phyloP scores from a whole-genome alignment of 2,888 invertebrate genomes.

The Schizotus pectinicornis region DNA sequence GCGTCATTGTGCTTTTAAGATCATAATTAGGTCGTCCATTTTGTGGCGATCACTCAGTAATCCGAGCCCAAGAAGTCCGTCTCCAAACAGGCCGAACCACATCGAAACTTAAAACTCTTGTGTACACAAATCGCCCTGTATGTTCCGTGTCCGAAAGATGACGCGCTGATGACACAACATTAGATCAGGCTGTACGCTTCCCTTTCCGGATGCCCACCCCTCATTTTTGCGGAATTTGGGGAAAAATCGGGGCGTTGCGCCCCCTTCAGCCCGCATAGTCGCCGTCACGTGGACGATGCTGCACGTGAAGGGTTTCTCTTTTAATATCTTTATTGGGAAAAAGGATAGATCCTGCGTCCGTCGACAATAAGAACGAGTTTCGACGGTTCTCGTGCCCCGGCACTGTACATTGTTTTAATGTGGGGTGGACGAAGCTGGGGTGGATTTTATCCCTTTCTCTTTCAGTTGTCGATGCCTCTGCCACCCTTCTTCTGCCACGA shows the following conservation, averaged over 20 bases:
- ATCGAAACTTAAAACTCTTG: constrained; percentile 45
- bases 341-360: not conserved
- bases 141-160: constrained; percentile 43
- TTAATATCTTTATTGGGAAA: constrained; percentile 17
- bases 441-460: constrained; percentile 22
- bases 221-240: constrained; percentile 56
- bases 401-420: constrained; percentile 26
- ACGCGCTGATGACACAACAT: constrained; percentile 50
- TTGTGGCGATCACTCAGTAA: constrained; percentile 32
- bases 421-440: constrained; percentile 14
- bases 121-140: constrained; percentile 40
- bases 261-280: constrained; percentile 28
- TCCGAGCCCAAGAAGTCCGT: constrained; percentile 18
- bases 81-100: constrained; percentile 32
- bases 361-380: constrained; percentile 16
- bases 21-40: constrained; percentile 21
- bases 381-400: constrained; percentile 1
- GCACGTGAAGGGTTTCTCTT: constrained; percentile 25
- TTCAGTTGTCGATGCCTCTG: constrained; percentile 11
- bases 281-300: constrained; percentile 19
- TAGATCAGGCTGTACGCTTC: constrained; percentile 55
- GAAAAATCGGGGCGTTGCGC: constrained; percentile 50
- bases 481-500: constrained; percentile 23
- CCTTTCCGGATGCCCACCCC: constrained; percentile 53
- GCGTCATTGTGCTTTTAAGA: not conserved